A percentile compares a stretch with the other conserved stretches of the same genome.
Conservation (phyloP, 2,888 invertebrate genomes). For the Platycnemis pennipes region DNA sequence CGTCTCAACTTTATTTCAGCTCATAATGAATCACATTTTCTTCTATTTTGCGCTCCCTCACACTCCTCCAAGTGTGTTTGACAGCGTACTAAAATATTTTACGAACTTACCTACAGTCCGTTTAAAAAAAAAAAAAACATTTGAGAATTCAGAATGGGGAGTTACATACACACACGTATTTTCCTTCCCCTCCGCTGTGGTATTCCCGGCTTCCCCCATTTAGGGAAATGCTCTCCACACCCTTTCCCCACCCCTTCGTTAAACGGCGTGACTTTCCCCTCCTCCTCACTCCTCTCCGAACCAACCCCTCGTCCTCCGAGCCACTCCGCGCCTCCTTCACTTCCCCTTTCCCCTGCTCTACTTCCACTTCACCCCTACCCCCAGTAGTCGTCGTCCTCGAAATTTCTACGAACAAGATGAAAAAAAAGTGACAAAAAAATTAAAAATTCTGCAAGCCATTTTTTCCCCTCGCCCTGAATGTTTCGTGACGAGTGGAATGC, state of each 20-base stretch:
- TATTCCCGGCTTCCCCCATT: not conserved
- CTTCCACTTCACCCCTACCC: not conserved
- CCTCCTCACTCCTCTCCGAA: not conserved
- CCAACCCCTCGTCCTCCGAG: not conserved
- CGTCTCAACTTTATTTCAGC: not conserved
- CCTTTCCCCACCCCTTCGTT: not conserved
- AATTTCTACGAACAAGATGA: not conserved
- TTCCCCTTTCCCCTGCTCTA: not conserved
- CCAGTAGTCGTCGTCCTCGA: not conserved
- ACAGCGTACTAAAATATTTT: not conserved
- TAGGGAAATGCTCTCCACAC: not conserved
- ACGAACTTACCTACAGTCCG: not conserved
- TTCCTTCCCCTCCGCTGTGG: not conserved
- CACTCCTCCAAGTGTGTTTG: not conserved
- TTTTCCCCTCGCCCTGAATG: not conserved
- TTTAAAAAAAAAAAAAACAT: not conserved
- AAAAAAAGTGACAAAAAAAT: not conserved
- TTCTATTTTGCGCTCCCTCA: not conserved
- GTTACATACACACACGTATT: not conserved
- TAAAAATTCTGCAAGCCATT: not conserved
- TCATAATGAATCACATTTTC: not conserved
- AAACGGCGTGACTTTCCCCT: not conserved
- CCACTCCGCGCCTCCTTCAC: not conserved
- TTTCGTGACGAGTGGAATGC: conserved; percentile 29
- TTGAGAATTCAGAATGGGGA: not conserved